Evolutionary conservation across 1,140 invertebrate genomes (phyloP), one percentile per base, ranked within the genome.

Genomic region (Tachypleus tridentatus): DNA sequence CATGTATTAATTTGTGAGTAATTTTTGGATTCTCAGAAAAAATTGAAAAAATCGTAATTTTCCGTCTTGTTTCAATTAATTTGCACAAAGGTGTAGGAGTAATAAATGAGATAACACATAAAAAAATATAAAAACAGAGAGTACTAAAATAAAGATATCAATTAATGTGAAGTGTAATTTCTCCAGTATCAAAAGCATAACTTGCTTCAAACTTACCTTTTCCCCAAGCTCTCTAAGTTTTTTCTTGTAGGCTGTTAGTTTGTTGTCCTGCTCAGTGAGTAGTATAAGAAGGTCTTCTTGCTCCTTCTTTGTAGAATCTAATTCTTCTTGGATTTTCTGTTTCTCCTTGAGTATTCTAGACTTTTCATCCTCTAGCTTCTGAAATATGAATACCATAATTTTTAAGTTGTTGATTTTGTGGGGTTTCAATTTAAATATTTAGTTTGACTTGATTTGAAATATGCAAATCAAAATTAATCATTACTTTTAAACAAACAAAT

Each of bases 261-360:
- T 89, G 3, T 77, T 76, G 72, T 92, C 88, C 79, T 93, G 87
- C 75, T 95, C 89, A 3, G 87, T 85, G 53, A 97, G 78, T 61
- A 97, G 76, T 72, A 89, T 85, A 29, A 97, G 77, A 67, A 96
- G 77, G 78, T 96, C 89, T 70, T 96, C 93, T 76, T 95, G 92
- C 74, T 97, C 93, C 74, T 88, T 93, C 73, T 83, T 85, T 57
- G 91, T 74, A 67, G 29, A 80, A 50, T 86, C 83, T 65, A 92
- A 72, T 67, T 93, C 84, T 0, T 76, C 74, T 58, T 74, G 67
- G 7, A 78, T 51, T 67, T 75, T 74, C 29, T 29, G 29, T 29
- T 63, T 76, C 73, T 56, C 62, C 63, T 64, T 71, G 64, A 63
- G 73, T 56, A 60, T 63, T 66, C 49, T 62, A 48, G 69, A 70